A percentile compares a stretch with the other conserved stretches of the same genome.
Conservation (phyloP, 2,113 vertebrate genomes). For the Hippolais icterina region DNA sequence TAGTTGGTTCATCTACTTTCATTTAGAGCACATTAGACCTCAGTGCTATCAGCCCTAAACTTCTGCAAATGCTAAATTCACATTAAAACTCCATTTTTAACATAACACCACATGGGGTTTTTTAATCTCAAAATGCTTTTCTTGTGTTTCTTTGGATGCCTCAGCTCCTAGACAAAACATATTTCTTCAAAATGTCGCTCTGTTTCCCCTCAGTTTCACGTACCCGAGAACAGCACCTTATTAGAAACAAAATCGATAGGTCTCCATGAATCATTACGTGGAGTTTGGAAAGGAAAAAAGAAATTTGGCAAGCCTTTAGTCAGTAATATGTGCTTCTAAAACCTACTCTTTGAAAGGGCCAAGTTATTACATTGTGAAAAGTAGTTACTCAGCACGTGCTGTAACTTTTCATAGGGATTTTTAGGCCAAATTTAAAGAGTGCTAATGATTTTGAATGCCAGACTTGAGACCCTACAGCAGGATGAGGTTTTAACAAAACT, state of each 20-base stretch:
- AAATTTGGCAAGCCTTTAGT: slow-evolving; percentile 47
- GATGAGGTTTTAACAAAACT: slow-evolving; percentile 42
- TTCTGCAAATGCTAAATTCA: neutral
- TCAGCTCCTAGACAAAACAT: slow-evolving; percentile 14
- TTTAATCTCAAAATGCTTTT: neutral
- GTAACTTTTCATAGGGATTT: slow-evolving; percentile 49
- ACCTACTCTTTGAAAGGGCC: slow-evolving; percentile 30
- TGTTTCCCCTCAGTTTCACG: neutral
- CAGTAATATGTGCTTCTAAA: slow-evolving; percentile 33
- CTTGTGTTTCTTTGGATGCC: neutral
- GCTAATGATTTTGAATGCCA: slow-evolving; percentile 56
- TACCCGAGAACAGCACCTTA: neutral
- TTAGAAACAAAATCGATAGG: slow-evolving; percentile 49
- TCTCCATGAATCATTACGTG: slow-evolving; percentile 20
- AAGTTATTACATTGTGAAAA: slow-evolving; percentile 56
- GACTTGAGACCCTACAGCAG: slow-evolving; percentile 42
- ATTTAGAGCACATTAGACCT: neutral
- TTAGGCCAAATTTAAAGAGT: slow-evolving; percentile 54
- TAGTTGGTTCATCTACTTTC: neutral
- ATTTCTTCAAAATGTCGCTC: neutral
- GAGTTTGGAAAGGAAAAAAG: slow-evolving; percentile 46
- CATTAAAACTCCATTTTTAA: neutral
- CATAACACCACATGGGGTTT: neutral
- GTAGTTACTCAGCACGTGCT: slow-evolving; percentile 57
- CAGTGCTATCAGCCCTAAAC: neutral